Base-by-base conservation (phyloP, 2,888 invertebrate genomes). In the Caenorhabditis imperialis region DNA sequence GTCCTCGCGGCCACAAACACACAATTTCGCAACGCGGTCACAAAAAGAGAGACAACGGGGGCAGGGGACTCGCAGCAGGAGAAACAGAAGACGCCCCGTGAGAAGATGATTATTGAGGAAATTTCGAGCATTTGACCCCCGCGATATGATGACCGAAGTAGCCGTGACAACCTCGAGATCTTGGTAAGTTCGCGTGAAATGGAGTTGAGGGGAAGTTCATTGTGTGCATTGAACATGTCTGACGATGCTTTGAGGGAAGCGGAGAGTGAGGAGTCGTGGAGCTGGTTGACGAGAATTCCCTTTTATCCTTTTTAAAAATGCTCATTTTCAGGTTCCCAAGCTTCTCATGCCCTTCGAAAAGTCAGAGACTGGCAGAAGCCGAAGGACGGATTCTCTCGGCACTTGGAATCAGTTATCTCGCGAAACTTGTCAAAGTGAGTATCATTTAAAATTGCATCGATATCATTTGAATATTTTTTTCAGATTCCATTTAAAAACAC, bases 401-500 rank as follows among this genome's bases (percentile, higher is more conserved):
- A 5, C 33, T 71, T 1, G 71, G 71, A 2, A 67, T 71, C 33
- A 33, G 40, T 35, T 69, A 65, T 38, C 38, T 65, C 25, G 61
- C 75, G n/a, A 54, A 38, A 55, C 53, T 71, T 45, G 47, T 75
- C 25, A 54, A 58, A 53, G 75, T 75, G 10, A 45, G 53, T 18
- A 10, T 12, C 20, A 30, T 67, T 48, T 40, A 33, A 48, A 53
- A 61, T 7, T 38, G 7, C 30, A 7, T 30, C 30, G 6, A 30
- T 30, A 20, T 8, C 33, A 10, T 57, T 25, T 50, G 38, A 6
- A 44, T 10, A 37, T 38, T 30, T 33, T 63, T 33, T 33, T 27
- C 62, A 74, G 74, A 70, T 75, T 30, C 69, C 75, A 12, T 75
- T 58, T 48, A 55, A 70, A 58, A 58, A 75, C 48, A 58, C 69